phyloP scores from a whole-genome alignment of 2,797 vertebrate genomes.

The Monodelphis domestica region DNA sequence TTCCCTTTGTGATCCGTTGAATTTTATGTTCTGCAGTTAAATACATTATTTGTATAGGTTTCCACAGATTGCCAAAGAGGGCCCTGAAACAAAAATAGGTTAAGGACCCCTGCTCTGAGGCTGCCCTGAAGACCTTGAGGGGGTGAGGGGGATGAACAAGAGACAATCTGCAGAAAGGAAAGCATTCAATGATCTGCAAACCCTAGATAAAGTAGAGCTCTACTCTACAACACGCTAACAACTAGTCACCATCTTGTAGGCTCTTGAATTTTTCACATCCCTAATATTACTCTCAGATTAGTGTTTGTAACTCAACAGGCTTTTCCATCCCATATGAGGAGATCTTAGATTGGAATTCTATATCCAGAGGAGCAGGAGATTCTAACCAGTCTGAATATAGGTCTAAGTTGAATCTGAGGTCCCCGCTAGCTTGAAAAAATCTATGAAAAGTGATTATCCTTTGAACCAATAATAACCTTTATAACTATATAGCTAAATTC shows the following conservation, averaged over 20 bases:
- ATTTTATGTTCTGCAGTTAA: neutral
- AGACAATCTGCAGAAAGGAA: neutral
- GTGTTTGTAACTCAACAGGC: neutral
- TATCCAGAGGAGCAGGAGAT: neutral
- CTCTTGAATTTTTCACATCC: neutral
- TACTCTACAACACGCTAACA: neutral
- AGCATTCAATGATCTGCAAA: neutral
- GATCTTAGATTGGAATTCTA: neutral
- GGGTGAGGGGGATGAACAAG: neutral
- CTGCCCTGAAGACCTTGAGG: neutral
- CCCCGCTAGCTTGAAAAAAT: neutral
- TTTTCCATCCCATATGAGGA: neutral
- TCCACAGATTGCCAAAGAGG: neutral
- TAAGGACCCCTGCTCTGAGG: neutral
- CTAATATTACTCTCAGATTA: neutral
- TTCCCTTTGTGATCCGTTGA: neutral
- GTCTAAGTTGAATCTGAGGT: neutral
- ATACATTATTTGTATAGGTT: neutral
- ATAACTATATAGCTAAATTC: neutral
- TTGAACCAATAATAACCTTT: neutral
- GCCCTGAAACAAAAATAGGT: neutral
- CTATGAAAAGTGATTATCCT: neutral
- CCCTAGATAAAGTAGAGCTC: neutral
- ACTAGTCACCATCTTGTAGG: neutral
- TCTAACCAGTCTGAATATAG: neutral